These are phyloP conservation scores for Barypeithes pellucidus DNA, from an alignment of 2,888 invertebrate species.

Conservation along the genomic window DNA sequence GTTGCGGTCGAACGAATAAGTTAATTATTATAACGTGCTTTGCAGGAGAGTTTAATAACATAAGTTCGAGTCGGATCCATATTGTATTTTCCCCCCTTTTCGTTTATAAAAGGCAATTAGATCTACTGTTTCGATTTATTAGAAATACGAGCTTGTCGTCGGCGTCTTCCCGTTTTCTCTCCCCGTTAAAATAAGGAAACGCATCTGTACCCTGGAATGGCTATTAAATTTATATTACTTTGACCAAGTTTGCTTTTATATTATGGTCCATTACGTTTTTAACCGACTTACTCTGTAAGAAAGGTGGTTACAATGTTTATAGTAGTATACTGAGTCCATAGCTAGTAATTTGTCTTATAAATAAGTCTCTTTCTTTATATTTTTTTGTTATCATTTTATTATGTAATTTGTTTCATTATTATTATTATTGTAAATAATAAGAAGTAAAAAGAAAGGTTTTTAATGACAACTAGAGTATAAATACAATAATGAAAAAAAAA, in stretches of 20 bases:
- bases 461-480: no score
- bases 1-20: conserved; percentile 13
- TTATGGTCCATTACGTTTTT: background rate
- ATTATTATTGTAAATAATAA: no score
- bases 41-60: conserved; percentile 14
- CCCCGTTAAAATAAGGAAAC: conserved; percentile 2
- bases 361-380: no score
- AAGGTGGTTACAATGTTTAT: no score
- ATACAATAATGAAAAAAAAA: no score
- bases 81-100: conserved; percentile 19
- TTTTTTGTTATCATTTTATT: no score
- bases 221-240: conserved; percentile 4
- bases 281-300: background rate
- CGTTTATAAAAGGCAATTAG: conserved; percentile 22
- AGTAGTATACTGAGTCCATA: no score
- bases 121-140: conserved; percentile 23
- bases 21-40: conserved; percentile 35
- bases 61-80: conserved; percentile 10
- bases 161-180: conserved; percentile 5
- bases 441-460: no score
- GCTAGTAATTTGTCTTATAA: no score
- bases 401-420: no score
- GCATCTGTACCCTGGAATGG: background rate
- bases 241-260: conserved; percentile 4
- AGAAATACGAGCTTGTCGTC: conserved; percentile 9